Evolutionary conservation across 2,113 vertebrate species (phyloP).

Genomic region (Caloenas nicobarica): DNA sequence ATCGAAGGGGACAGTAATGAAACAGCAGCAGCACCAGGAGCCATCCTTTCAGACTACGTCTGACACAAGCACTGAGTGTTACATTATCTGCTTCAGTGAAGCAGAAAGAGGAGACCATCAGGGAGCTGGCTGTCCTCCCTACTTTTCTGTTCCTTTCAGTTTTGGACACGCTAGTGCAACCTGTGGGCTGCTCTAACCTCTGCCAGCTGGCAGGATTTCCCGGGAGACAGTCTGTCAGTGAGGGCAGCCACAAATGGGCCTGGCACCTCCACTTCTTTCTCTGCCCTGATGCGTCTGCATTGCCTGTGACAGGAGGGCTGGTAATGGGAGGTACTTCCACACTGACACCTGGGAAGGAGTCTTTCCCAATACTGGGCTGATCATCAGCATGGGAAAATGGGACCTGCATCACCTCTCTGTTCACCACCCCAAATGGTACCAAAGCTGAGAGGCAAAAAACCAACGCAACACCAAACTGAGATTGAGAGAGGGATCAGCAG

Average conservation of each 20-base stretch:
- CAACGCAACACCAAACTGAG: not conserved
- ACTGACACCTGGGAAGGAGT: rapidly evolving
- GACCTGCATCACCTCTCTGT: not conserved
- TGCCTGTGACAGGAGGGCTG: not conserved
- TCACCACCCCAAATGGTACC: not conserved
- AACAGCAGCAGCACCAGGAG: not conserved
- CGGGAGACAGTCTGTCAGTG: not conserved
- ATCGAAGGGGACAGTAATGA: not conserved
- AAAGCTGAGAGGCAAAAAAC: not conserved
- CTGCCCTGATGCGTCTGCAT: not conserved
- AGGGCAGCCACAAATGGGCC: not conserved
- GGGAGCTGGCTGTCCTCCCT: conserved; percentile 30
- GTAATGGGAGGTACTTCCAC: not conserved
- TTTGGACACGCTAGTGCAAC: not conserved
- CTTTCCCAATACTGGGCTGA: not conserved
- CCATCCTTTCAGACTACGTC: not conserved
- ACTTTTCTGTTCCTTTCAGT: not conserved
- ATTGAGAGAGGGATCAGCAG: not conserved
- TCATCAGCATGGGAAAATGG: too few relatives aligned
- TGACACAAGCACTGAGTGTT: not conserved
- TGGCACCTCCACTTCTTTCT: not conserved
- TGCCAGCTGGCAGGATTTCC: not conserved
- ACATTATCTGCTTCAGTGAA: conserved; percentile 27
- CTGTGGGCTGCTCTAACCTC: not conserved
- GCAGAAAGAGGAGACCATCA: conserved; percentile 20